Evolutionary conservation across 2,797 vertebrate genomes (phyloP).

Genomic region (Ispidina picta): DNA sequence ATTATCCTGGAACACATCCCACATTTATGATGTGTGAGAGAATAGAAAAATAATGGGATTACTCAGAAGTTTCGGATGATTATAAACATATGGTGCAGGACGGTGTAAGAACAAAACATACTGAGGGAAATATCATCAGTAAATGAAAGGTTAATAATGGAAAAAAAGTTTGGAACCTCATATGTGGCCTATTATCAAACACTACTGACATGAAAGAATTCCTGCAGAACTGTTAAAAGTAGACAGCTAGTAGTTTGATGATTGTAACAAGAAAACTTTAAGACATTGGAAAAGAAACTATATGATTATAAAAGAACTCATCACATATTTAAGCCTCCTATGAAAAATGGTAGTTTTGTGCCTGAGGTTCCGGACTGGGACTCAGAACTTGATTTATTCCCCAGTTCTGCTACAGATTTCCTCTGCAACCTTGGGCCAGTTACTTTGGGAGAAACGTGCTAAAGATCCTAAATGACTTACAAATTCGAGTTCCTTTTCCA

Average conservation of each 20-base stretch:
- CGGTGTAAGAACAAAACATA: slow-evolving; percentile 28
- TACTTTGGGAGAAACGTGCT: slow-evolving; percentile 42
- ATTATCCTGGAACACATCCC: slow-evolving; percentile 52
- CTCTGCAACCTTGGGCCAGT: slow-evolving; percentile 45
- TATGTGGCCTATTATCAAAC: slow-evolving; percentile 54
- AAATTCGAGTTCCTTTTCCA: neutral
- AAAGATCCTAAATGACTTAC: slow-evolving; percentile 35
- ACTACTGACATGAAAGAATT: slow-evolving; percentile 64
- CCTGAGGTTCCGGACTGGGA: slow-evolving; percentile 40
- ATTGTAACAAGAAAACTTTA: slow-evolving; percentile 48
- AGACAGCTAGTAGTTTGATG: slow-evolving; percentile 46
- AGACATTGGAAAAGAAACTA: slow-evolving; percentile 47
- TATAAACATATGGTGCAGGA: slow-evolving; percentile 72
- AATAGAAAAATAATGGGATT: slow-evolving; percentile 62
- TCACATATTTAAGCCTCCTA: slow-evolving; percentile 58
- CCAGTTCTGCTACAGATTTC: slow-evolving; percentile 63
- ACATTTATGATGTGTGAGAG: slow-evolving; percentile 58
- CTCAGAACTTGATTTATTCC: slow-evolving; percentile 66
- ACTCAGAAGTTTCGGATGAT: slow-evolving; percentile 63
- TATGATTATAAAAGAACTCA: slow-evolving; percentile 70
- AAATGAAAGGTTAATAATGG: slow-evolving; percentile 49
- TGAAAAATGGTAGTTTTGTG: slow-evolving; percentile 62
- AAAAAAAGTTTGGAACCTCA: slow-evolving; percentile 33
- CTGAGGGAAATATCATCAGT: slow-evolving; percentile 45
- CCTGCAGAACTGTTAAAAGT: slow-evolving; percentile 41